Conservation (phyloP, 1,140 invertebrate species). For the Bathynomus jamesi region DNA sequence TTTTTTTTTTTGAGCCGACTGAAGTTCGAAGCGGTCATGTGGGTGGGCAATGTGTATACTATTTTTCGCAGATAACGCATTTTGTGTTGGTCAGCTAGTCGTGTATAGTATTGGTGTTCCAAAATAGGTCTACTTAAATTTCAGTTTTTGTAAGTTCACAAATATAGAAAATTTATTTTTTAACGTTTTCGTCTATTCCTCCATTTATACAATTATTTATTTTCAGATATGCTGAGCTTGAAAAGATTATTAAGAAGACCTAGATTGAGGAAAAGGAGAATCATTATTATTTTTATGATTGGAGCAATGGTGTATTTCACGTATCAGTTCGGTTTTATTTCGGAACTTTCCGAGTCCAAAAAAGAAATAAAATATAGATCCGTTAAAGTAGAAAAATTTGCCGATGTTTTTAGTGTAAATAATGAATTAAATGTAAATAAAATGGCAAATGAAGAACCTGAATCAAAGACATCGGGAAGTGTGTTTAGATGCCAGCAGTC, state of each 20-base stretch:
- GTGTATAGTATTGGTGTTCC: too few relatives aligned
- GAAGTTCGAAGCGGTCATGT: too few relatives aligned
- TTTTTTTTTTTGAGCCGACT: too few relatives aligned
- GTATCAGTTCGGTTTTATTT: background rate
- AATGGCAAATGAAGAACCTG: background rate
- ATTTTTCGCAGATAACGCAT: too few relatives aligned
- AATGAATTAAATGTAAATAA: background rate
- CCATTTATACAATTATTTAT: too few relatives aligned
- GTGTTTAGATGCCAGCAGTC: constrained; percentile 23
- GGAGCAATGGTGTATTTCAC: constrained; percentile 4
- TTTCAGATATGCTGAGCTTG: background rate
- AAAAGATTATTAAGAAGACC: background rate
- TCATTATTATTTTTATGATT: background rate
- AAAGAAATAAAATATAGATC: background rate
- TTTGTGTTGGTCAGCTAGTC: too few relatives aligned
- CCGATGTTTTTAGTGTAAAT: background rate
- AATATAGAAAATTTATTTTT: too few relatives aligned
- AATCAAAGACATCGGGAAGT: background rate
- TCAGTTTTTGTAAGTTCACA: too few relatives aligned
- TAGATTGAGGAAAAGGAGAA: background rate
- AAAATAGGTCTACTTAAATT: too few relatives aligned
- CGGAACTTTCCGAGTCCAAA: background rate
- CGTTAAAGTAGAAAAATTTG: background rate
- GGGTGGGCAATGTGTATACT: too few relatives aligned
- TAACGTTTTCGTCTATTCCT: too few relatives aligned